These are phyloP conservation scores for Sphinx pinastri DNA, from an alignment of 2,888 invertebrate species.

Conservation along the genomic window DNA sequence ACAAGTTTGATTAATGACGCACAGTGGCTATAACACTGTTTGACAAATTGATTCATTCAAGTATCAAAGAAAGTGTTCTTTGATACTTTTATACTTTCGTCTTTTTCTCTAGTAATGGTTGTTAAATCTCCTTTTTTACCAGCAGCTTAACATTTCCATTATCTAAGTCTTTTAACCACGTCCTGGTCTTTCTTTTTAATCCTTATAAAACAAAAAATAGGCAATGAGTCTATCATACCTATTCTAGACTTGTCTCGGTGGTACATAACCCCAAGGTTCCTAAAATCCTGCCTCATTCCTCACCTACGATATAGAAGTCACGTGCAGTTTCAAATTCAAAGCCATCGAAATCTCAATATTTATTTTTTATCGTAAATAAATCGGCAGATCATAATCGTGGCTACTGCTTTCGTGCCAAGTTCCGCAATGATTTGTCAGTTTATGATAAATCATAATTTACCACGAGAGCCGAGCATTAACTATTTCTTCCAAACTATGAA, in stretches of 20 bases:
- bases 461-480: neutral
- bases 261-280: too few species aligned
- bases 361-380: neutral
- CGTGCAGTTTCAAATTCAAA: neutral
- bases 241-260: too few species aligned
- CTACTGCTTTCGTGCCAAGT: conserved; percentile 17
- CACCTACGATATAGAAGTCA: too few species aligned
- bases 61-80: too few species aligned
- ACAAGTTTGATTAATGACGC: conserved; percentile 16
- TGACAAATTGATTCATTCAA: conserved; percentile 14
- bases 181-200: neutral
- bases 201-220: too few species aligned
- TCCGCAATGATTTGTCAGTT: conserved; percentile 3
- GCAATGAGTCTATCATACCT: too few species aligned
- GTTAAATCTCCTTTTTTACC: too few species aligned
- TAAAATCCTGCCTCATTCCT: too few species aligned
- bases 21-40: neutral
- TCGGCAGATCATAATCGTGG: neutral
- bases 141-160: neutral
- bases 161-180: neutral
- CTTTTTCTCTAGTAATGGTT: neutral
- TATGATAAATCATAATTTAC: conserved; percentile 21
- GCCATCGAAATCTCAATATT: neutral
- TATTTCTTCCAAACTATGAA: conserved; percentile 8
- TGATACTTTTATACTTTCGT: neutral